These are phyloP conservation scores for Saimiri boliviensis DNA, from an alignment of 2,113 vertebrate species.

Conservation along the genomic window DNA sequence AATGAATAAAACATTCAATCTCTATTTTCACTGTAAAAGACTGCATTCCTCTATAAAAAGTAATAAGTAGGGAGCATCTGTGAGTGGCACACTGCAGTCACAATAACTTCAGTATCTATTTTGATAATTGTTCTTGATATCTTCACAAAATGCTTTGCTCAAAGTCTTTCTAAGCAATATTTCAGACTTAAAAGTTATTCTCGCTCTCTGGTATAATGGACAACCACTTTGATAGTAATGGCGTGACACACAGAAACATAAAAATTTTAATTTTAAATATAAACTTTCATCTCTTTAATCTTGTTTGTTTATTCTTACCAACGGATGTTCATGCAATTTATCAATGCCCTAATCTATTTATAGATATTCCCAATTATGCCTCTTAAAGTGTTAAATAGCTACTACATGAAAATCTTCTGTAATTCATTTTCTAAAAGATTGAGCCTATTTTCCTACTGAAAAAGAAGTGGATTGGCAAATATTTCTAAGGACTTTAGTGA, in stretches of 20 bases:
- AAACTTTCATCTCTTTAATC: neutral
- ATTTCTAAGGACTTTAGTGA: neutral
- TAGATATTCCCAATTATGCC: neutral
- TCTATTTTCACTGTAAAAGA: neutral
- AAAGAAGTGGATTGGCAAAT: neutral
- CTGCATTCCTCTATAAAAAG: neutral
- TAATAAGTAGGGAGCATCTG: neutral
- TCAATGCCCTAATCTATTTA: neutral
- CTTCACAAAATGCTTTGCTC: neutral
- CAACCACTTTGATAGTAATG: neutral
- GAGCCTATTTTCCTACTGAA: neutral
- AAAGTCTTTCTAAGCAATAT: neutral
- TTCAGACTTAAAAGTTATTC: constrained; percentile 30
- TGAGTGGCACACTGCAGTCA: neutral
- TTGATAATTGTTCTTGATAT: neutral
- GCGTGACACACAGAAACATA: neutral
- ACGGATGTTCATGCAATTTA: neutral
- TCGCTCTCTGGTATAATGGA: neutral
- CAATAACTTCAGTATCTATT: neutral
- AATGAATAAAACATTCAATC: neutral
- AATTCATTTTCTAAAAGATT: neutral
- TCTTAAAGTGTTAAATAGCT: neutral
- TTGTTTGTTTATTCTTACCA: neutral
- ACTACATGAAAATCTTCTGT: neutral
- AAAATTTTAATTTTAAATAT: constrained; percentile 9